Conservation (phyloP, 2,888 invertebrate genomes). For the Dorcus hopei region DNA sequence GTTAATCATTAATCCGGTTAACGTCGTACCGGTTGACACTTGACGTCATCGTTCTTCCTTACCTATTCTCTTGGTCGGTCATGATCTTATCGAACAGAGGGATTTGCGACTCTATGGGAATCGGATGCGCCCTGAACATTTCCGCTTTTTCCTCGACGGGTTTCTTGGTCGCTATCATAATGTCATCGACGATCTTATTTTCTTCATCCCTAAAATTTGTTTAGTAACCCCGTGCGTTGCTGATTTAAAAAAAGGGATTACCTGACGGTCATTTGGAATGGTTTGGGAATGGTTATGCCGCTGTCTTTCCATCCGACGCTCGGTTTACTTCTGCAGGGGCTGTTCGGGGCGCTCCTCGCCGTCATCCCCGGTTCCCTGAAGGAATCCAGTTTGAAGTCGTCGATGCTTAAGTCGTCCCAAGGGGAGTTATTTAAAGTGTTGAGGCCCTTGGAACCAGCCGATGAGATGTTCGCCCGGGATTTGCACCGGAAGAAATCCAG, state of each 20-base stretch:
- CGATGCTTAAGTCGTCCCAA: slow-evolving; percentile 42
- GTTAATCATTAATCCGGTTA: too few relatives aligned
- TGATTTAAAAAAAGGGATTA: slow-evolving; percentile 34
- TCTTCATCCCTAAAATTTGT: slow-evolving; percentile 57
- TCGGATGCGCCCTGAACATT: slow-evolving; percentile 60
- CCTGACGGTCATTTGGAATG: slow-evolving; percentile 70
- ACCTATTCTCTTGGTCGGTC: slow-evolving; percentile 71
- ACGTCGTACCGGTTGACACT: not conserved
- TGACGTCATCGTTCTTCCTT: slow-evolving; percentile 3
- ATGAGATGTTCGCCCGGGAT: slow-evolving; percentile 37
- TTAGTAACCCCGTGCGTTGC: not conserved
- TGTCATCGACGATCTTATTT: slow-evolving; percentile 56
- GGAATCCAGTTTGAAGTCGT: slow-evolving; percentile 37
- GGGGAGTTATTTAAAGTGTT: slow-evolving; percentile 27
- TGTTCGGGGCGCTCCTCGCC: slow-evolving; percentile 58
- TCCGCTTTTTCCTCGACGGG: slow-evolving; percentile 50
- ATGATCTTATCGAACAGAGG: slow-evolving; percentile 70
- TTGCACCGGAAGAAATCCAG: slow-evolving; percentile 32
- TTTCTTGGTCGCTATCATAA: slow-evolving; percentile 46
- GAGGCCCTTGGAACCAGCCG: slow-evolving; percentile 35
- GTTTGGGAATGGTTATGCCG: slow-evolving; percentile 61
- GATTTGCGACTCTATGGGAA: slow-evolving; percentile 69
- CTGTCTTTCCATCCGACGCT: slow-evolving; percentile 37
- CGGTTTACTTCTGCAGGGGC: slow-evolving; percentile 52
- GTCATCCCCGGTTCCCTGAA: slow-evolving; percentile 22